Conservation (phyloP, 2,113 vertebrate species). For the Sceloporus tristichus region DNA sequence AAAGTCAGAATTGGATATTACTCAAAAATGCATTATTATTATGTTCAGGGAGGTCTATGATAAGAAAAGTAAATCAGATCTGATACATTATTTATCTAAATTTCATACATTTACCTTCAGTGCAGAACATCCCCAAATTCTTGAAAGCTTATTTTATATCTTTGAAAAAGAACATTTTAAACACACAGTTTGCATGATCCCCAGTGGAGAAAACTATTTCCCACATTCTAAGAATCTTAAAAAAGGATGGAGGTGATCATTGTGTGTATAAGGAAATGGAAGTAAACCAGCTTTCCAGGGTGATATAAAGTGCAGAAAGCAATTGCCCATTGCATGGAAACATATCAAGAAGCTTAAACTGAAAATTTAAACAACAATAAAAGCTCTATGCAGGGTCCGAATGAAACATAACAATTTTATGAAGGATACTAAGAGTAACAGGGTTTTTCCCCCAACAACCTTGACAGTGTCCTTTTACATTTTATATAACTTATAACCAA, state of each 20-base stretch:
- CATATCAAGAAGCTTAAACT: background rate
- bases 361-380: background rate
- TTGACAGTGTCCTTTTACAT: slow-evolving; percentile 75
- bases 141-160: slow-evolving; percentile 18
- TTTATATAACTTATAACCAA: slow-evolving; percentile 69
- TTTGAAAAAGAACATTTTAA: slow-evolving; percentile 1
- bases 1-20: slow-evolving; percentile 61
- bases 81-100: slow-evolving; percentile 48
- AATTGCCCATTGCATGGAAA: background rate
- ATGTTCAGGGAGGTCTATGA: slow-evolving; percentile 23
- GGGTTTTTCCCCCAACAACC: slow-evolving; percentile 55
- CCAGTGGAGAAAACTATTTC: background rate
- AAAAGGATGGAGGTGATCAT: background rate
- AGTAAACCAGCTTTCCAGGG: background rate
- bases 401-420: slow-evolving; percentile 30
- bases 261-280: background rate
- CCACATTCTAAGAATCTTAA: background rate
- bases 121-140: slow-evolving; percentile 55
- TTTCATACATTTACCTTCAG: slow-evolving; percentile 32
- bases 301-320: background rate
- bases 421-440: slow-evolving; percentile 51
- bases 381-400: slow-evolving; percentile 44
- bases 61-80: slow-evolving; percentile 29
- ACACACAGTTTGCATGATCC: background rate
- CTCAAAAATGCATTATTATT: slow-evolving; percentile 58